phyloP scores from a whole-genome alignment of 2,888 invertebrate genomes.

The Eupelmus urozonus region DNA sequence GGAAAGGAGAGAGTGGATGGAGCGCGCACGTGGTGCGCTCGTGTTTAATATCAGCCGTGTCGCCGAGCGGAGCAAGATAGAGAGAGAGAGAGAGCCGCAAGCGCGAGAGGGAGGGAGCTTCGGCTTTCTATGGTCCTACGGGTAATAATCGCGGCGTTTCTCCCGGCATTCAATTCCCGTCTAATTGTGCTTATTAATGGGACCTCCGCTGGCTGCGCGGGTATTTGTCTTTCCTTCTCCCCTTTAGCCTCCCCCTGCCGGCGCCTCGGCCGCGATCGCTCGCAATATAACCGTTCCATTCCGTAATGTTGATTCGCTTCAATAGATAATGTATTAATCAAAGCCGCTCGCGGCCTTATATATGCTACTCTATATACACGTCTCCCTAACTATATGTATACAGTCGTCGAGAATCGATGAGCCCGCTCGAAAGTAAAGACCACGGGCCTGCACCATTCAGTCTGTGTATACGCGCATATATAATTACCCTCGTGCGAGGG shows the following conservation, averaged over 20 bases:
- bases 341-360: slow-evolving; percentile 5
- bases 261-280: background rate
- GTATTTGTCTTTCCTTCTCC: slow-evolving; percentile 55
- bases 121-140: slow-evolving; percentile 40
- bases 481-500: too few species aligned
- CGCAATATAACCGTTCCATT: slow-evolving; percentile 51
- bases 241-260: background rate
- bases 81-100: slow-evolving; percentile 8
- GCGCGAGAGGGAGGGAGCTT: slow-evolving; percentile 15
- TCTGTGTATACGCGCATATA: too few species aligned
- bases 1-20: too few species aligned
- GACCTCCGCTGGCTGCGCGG: slow-evolving; percentile 58
- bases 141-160: slow-evolving; percentile 64
- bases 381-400: too few species aligned
- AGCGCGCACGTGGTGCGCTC: too few species aligned
- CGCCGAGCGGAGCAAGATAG: too few species aligned
- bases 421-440: background rate
- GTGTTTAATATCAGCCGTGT: too few species aligned
- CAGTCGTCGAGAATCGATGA: background rate
- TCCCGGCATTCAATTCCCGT: slow-evolving; percentile 66
- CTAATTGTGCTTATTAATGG: slow-evolving; percentile 69
- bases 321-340: slow-evolving; percentile 58
- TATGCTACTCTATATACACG: background rate
- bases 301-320: slow-evolving; percentile 54
- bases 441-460: too few species aligned